Percentiles rank a stretch among this genome's conserved stretches.
Conservation (phyloP, 2,888 invertebrate species). For the Eupeodes latifasciatus region DNA sequence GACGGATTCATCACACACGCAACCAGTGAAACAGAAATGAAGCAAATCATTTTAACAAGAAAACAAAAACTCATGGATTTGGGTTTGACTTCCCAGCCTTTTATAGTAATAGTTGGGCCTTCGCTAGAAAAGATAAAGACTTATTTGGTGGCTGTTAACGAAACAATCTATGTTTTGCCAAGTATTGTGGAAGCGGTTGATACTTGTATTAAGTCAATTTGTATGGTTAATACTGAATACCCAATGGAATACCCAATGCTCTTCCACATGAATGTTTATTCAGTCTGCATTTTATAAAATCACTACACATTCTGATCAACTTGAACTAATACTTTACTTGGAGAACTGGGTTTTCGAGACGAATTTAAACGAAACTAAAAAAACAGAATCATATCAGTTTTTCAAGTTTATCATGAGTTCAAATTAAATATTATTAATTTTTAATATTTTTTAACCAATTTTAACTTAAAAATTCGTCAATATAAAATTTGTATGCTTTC, state of each 20-base stretch:
- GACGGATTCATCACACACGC: background rate
- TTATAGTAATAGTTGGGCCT: background rate
- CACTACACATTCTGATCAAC: background rate
- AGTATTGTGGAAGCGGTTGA: background rate
- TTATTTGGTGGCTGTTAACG: background rate
- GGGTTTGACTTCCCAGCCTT: background rate
- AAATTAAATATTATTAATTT: too few relatives aligned
- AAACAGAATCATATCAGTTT: background rate
- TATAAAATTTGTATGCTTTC: too few relatives aligned
- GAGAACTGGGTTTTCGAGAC: background rate
- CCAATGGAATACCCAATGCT: background rate
- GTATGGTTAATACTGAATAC: background rate
- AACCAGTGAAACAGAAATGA: background rate
- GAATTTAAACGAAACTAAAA: background rate
- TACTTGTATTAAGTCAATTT: conserved; percentile 14
- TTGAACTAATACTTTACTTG: background rate
- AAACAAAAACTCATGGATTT: background rate
- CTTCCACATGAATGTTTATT: conserved; percentile 21
- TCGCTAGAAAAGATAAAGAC: background rate
- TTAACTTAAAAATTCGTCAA: too few relatives aligned
- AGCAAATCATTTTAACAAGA: background rate
- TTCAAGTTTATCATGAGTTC: background rate
- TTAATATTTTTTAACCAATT: too few relatives aligned
- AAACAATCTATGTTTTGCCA: background rate
- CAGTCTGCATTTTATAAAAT: conserved; percentile 4